Conservation (phyloP, 2,888 invertebrate species). For the Gymnosoma rotundatum region DNA sequence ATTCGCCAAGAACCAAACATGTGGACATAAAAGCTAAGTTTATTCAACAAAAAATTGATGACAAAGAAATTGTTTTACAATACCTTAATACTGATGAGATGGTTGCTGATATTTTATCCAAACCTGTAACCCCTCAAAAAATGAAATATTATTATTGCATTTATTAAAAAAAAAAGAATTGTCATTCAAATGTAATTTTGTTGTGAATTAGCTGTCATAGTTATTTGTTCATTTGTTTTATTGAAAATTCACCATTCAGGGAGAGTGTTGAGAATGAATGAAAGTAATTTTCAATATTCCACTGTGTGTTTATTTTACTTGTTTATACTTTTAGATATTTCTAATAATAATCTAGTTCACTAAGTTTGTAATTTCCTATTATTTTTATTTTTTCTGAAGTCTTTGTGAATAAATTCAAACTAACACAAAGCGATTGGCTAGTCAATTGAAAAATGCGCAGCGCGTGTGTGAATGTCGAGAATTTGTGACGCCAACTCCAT, state of each 20-base stretch:
- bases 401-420: too few relatives aligned
- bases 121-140: background rate
- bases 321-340: too few relatives aligned
- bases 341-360: too few relatives aligned
- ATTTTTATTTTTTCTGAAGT: too few relatives aligned
- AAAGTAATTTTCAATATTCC: background rate
- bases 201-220: too few relatives aligned
- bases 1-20: background rate
- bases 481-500: too few relatives aligned
- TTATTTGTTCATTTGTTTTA: background rate
- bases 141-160: background rate
- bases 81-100: background rate
- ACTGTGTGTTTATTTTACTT: too few relatives aligned
- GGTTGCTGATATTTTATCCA: background rate
- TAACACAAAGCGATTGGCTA: too few relatives aligned
- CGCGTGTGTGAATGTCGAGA: too few relatives aligned
- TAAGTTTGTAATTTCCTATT: too few relatives aligned
- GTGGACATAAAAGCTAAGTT: background rate
- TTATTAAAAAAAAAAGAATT: background rate
- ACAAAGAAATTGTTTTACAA: background rate
- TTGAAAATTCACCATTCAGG: background rate
- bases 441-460: too few relatives aligned
- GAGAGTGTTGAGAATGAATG: conserved; percentile 2
- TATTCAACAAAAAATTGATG: background rate
- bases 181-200: too few relatives aligned